These are phyloP conservation scores for Sphaeramia orbicularis DNA, from an alignment of 2,797 vertebrate species.

Conservation along the genomic window DNA sequence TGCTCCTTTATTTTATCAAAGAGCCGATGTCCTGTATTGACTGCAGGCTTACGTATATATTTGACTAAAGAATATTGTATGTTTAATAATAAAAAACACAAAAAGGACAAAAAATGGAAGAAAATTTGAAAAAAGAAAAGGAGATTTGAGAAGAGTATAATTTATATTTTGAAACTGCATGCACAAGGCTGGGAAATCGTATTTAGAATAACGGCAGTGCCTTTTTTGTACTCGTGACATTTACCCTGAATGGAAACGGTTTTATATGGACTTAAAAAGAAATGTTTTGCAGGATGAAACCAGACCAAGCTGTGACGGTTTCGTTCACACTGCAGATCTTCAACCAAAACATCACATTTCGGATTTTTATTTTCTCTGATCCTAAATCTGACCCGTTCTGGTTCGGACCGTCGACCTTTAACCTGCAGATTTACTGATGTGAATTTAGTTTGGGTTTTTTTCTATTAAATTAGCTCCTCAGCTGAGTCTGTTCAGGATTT, in stretches of 20 bases:
- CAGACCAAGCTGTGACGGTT: conserved; percentile 27
- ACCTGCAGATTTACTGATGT: too few relatives aligned
- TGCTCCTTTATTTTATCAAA: conserved; percentile 78
- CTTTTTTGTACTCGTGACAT: conserved; percentile 88
- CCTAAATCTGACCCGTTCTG: too few relatives aligned
- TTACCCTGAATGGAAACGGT: conserved; percentile 81
- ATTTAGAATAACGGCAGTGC: conserved; percentile 96
- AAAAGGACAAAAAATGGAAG: conserved; percentile 75
- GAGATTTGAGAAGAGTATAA: conserved; percentile 77
- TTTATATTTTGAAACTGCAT: conserved; percentile 92
- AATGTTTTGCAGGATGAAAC: conserved; percentile 59
- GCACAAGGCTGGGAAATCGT: conserved; percentile 89
- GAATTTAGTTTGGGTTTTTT: conserved; percentile 19
- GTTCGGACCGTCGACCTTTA: too few relatives aligned
- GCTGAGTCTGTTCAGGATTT: too few relatives aligned
- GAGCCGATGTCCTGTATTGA: conserved; percentile 93
- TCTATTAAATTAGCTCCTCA: too few relatives aligned
- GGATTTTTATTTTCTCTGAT: too few relatives aligned
- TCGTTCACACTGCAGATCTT: conserved; percentile 50
- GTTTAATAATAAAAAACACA: conserved; percentile 81
- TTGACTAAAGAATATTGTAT: conserved; percentile 81
- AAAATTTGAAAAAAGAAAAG: conserved; percentile 67
- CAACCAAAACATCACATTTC: too few relatives aligned
- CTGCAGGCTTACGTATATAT: conserved; percentile 91
- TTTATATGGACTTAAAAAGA: conserved; percentile 79